A percentile compares a stretch with the other conserved stretches of the same genome.
These are phyloP conservation scores for Xenus cinereus DNA, from an alignment of 2,113 vertebrate species.

Conservation along the genomic window DNA sequence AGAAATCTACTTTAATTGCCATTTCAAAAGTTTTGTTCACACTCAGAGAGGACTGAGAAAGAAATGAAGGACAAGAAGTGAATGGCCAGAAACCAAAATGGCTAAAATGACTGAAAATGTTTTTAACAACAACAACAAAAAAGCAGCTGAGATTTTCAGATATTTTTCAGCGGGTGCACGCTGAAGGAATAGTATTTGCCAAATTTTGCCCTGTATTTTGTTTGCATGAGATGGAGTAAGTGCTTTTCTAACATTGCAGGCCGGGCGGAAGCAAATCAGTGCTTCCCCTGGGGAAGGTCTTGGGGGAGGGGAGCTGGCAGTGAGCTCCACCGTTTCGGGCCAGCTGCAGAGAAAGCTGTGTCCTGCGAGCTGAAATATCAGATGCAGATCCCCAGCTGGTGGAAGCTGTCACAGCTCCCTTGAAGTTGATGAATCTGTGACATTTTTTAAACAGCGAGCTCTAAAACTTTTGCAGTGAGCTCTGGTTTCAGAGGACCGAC, in stretches of 20 bases:
- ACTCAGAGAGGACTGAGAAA: not conserved
- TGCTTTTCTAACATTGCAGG: not conserved
- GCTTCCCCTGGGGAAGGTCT: not conserved
- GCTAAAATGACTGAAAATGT: not conserved
- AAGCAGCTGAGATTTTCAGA: not conserved
- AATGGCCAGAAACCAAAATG: not conserved
- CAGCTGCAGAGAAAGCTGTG: constrained; percentile 7
- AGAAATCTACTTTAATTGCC: constrained; percentile 4
- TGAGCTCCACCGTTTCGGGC: not conserved
- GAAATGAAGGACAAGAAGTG: not conserved
- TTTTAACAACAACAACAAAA: not conserved
- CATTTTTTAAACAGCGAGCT: not conserved
- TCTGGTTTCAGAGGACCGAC: not conserved
- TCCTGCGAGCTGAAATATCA: constrained; percentile 36
- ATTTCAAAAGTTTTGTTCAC: not conserved
- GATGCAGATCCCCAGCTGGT: constrained; percentile 35
- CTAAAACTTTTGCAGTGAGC: not conserved
- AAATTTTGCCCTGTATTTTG: not conserved
- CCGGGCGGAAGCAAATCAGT: not conserved
- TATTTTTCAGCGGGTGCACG: not conserved
- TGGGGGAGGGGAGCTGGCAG: constrained; percentile 51
- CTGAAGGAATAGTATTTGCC: not conserved
- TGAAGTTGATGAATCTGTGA: not conserved
- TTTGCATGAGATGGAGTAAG: not conserved
- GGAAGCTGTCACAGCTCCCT: not conserved